Conservation (phyloP, 2,797 vertebrate species). For the Apogon hyalosoma region DNA sequence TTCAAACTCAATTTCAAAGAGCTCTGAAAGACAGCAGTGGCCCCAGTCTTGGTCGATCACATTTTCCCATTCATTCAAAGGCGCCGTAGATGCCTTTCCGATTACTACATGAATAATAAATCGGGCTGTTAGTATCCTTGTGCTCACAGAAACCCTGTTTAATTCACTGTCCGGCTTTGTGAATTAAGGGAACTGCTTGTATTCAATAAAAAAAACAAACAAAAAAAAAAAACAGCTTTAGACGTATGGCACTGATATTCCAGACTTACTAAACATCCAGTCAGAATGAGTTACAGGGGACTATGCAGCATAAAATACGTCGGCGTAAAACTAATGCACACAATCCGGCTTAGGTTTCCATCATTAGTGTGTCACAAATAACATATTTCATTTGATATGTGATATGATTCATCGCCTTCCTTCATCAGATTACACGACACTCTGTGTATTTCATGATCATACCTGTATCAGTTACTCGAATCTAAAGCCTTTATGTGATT, state of each 20-base stretch:
- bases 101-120: conserved; percentile 86
- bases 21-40: conserved; percentile 66
- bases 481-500: conserved; percentile 35
- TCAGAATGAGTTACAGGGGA: conserved; percentile 58
- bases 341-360: conserved; percentile 14
- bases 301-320: conserved; percentile 1
- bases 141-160: conserved; percentile 62
- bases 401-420: conserved; percentile 30
- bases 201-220: conserved; percentile 29
- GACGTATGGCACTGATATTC: conserved; percentile 69
- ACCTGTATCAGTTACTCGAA: conserved; percentile 42
- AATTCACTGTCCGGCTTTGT: conserved; percentile 72
- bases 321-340: conserved; percentile 12
- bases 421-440: conserved; percentile 32
- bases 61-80: conserved; percentile 84
- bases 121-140: conserved; percentile 58
- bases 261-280: conserved; percentile 74
- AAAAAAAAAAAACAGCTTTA: conserved; percentile 47
- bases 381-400: conserved; percentile 27
- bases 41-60: conserved; percentile 76
- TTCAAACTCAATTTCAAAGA: conserved; percentile 82
- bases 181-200: conserved; percentile 69
- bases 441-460: conserved; percentile 20
- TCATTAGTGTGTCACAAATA: conserved; percentile 34
- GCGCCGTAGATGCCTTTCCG: conserved; percentile 70